Evolutionary conservation across 2,113 vertebrate species (phyloP), one percentile per base, ranked within the genome.

Genomic region (Fukomys damarensis): DNA sequence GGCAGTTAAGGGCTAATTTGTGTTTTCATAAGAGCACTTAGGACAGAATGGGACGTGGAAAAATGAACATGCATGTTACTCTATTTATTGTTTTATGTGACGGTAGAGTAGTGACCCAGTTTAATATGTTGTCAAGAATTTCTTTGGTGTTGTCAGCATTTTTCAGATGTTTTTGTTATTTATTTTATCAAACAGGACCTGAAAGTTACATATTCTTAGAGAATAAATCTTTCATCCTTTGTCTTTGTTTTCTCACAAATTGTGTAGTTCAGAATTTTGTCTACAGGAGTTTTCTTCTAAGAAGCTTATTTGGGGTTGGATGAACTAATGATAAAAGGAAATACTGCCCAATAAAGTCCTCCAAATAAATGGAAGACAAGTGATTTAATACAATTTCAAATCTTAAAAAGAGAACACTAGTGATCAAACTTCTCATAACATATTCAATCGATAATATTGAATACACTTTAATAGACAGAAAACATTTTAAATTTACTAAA

Each of bases 81-180:
- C 24, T 65, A 61, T 26, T 80, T 66, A 85, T 59, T 87, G 28
- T 26, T 35, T 80, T 61, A 80, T 79, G n/a, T 63, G 74, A 43
- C 41, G 41, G 26, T 66, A 35, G 7, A 20, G 43, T 28, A 90
- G 49, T 92, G 84, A 70, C 26, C 16, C 28, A 92, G 13, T 74
- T 92, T 89, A 84, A 68, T 89, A 68, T 0, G 65, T 41, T 12
- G 66, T 56, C 65, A 93, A 59, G 7, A 30, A 85, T 88, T 74
- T 95, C 22, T 91, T 80, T 92, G 28, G 59, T 93, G 24, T 93
- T 52, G 70, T 84, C 58, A 94, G 56, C 43, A 32, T 93, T 7
- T 84, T 65, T 11, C 49, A 87, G 41, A 74, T 20, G 3, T 9
- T 72, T 93, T 94, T 70, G 24, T 77, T 87, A 77, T 85, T 93